These are phyloP conservation scores for Ptychochromis oligacanthus DNA, from an alignment of 2,113 vertebrate genomes.

Conservation along the genomic window DNA sequence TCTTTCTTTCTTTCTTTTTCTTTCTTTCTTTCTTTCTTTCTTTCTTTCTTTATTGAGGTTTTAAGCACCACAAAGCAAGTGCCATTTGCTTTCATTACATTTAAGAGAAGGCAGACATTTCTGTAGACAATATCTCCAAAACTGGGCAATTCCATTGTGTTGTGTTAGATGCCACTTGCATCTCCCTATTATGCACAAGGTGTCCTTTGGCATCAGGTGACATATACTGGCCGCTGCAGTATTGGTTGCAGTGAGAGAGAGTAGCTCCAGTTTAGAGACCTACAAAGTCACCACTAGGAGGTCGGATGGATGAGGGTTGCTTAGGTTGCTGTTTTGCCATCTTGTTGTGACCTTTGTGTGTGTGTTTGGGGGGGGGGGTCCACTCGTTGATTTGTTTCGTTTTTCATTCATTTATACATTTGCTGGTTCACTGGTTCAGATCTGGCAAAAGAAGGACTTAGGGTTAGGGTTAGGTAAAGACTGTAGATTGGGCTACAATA, in stretches of 20 bases:
- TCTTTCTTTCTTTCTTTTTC: too few species aligned
- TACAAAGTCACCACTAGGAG: not conserved
- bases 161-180: not conserved
- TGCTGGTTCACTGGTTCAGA: not conserved
- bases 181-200: not conserved
- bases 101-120: not conserved
- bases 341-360: not conserved
- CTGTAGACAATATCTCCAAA: not conserved
- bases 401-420: not conserved
- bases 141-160: accelerated
- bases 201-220: not conserved
- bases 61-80: not conserved
- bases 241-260: accelerated
- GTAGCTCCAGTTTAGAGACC: not conserved
- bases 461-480: not conserved
- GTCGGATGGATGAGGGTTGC: not conserved
- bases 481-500: not conserved
- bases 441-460: not conserved
- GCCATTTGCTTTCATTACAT: not conserved
- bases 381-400: not conserved
- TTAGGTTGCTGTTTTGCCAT: not conserved
- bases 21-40: too few species aligned
- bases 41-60: not conserved
- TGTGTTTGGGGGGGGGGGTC: too few species aligned
- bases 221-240: not conserved